Conservation (phyloP, 2,888 invertebrate species). For the Tinea trinotella region DNA sequence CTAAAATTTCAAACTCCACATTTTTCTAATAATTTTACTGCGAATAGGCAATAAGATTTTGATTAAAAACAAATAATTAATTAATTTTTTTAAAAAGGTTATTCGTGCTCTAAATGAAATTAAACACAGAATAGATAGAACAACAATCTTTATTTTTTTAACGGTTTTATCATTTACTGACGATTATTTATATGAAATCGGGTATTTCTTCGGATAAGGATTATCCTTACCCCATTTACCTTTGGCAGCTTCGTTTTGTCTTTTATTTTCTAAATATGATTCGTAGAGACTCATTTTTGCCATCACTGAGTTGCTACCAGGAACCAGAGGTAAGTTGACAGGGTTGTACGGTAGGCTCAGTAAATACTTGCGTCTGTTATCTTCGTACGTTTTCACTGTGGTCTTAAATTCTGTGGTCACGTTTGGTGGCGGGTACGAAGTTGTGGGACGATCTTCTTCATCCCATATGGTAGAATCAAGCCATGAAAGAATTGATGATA, state of each 20-base stretch:
- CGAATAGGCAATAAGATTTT: too few relatives aligned
- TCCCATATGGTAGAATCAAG: conserved; percentile 59
- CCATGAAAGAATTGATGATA: conserved; percentile 48
- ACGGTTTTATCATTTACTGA: too few relatives aligned
- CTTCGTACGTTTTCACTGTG: conserved; percentile 25
- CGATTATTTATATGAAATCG: too few relatives aligned
- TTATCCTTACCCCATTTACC: conserved; percentile 35
- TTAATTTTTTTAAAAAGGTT: too few relatives aligned
- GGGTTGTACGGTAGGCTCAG: conserved; percentile 55
- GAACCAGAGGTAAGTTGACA: conserved; percentile 53
- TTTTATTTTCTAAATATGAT: conserved; percentile 47
- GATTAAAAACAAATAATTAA: too few relatives aligned
- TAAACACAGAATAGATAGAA: too few relatives aligned
- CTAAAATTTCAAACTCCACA: too few relatives aligned
- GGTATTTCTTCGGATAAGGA: conserved; percentile 34
- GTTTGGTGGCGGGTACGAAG: conserved; percentile 23
- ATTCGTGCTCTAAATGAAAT: too few relatives aligned
- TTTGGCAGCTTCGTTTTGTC: too few relatives aligned
- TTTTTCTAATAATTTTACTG: too few relatives aligned
- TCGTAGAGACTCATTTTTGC: conserved; percentile 61
- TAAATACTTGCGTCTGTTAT: conserved; percentile 43
- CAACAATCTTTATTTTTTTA: too few relatives aligned
- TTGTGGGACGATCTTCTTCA: conserved; percentile 43
- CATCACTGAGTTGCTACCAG: conserved; percentile 53
- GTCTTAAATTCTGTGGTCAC: conserved; percentile 23